phyloP scores from a whole-genome alignment of 2,113 vertebrate species.

The Campylorhamphus procurvoides region DNA sequence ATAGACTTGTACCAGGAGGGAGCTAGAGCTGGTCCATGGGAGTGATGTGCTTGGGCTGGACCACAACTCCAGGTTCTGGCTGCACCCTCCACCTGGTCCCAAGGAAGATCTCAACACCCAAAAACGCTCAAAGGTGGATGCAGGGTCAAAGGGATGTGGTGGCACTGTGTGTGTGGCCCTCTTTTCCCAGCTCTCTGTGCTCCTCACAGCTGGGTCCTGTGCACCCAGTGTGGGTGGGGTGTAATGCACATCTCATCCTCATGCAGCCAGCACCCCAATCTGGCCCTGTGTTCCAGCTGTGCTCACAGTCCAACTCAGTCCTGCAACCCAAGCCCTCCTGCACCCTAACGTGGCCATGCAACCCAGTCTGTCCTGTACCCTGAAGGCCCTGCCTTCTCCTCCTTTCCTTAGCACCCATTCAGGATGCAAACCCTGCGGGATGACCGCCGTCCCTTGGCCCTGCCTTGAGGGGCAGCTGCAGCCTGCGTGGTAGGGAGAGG shows the following conservation, averaged over 20 bases:
- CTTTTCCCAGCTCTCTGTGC: background rate
- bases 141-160: background rate
- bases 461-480: background rate
- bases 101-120: rapidly evolving
- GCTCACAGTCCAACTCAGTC: background rate
- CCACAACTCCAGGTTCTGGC: background rate
- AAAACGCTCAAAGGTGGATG: background rate
- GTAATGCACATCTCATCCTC: background rate
- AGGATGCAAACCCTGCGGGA: background rate
- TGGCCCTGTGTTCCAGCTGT: background rate
- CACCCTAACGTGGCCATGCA: background rate
- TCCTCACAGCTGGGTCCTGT: background rate
- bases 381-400: background rate
- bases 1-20: background rate
- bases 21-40: rapidly evolving
- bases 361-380: background rate
- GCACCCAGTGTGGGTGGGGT: too few species aligned
- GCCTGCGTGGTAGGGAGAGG: background rate
- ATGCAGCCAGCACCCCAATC: background rate
- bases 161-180: rapidly evolving
- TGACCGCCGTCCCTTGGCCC: too few species aligned
- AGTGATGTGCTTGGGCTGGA: rapidly evolving
- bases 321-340: background rate
- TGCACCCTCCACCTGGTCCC: background rate
- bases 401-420: rapidly evolving